These are phyloP conservation scores for Synanthedon tipuliformis DNA, from an alignment of 2,888 invertebrate genomes.

Conservation along the genomic window DNA sequence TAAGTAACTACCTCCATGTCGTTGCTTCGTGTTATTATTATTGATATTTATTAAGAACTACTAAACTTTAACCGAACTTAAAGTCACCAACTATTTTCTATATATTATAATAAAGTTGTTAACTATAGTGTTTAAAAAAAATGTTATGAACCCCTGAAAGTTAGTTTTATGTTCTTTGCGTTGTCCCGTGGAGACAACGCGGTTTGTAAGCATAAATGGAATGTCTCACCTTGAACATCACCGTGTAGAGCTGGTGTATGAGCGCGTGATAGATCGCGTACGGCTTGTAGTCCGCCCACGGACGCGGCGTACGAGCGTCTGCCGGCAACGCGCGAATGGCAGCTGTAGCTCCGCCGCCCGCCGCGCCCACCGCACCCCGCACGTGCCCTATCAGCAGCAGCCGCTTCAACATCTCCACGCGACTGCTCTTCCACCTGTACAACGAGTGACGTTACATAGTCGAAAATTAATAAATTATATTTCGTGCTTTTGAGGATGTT, in stretches of 20 bases:
- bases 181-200: neutral
- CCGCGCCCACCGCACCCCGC: slow-evolving; percentile 71
- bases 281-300: slow-evolving; percentile 85
- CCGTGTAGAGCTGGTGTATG: slow-evolving; percentile 84
- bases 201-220: neutral
- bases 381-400: slow-evolving; percentile 83
- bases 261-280: slow-evolving; percentile 88
- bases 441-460: too few relatives aligned
- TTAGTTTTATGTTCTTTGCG: too few relatives aligned
- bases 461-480: too few relatives aligned
- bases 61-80: too few relatives aligned
- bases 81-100: too few relatives aligned
- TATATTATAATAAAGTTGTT: neutral
- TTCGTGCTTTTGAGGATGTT: too few relatives aligned
- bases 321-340: slow-evolving; percentile 63
- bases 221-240: slow-evolving; percentile 82
- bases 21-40: too few relatives aligned
- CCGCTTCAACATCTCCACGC: slow-evolving; percentile 79
- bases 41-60: too few relatives aligned
- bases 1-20: too few relatives aligned
- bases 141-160: too few relatives aligned
- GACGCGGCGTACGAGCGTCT: slow-evolving; percentile 68
- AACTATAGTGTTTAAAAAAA: too few relatives aligned
- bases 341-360: slow-evolving; percentile 76
- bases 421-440: slow-evolving; percentile 78